phyloP scores from a whole-genome alignment of 37 sponge, comb jelly and placozoan genomes.

The Halisarca cf. caerulea region DNA sequence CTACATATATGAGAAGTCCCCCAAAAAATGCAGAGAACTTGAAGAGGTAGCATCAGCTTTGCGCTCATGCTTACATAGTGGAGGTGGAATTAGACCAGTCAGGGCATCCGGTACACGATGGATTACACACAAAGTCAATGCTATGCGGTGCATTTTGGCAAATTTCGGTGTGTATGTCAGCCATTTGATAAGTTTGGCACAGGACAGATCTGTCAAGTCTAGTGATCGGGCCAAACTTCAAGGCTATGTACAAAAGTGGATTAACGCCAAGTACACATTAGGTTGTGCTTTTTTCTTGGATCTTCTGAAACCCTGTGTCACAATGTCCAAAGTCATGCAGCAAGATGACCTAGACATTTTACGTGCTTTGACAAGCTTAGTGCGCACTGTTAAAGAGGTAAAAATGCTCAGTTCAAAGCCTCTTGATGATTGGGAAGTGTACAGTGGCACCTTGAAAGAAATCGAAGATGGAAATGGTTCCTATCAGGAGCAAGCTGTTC shows the following conservation, averaged over 20 bases:
- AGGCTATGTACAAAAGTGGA: conserved; percentile 46
- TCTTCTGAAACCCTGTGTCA: conserved; percentile 47
- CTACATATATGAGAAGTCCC: no score
- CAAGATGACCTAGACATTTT: conserved; percentile 33
- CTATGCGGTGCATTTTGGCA: conserved; percentile 70
- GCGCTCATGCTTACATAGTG: conserved; percentile 25
- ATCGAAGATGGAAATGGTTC: neutral
- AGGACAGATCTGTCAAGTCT: conserved; percentile 40
- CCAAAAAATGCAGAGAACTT: conserved; percentile 45
- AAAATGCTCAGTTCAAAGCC: neutral
- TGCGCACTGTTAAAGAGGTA: conserved; percentile 10
- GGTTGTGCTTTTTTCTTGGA: conserved; percentile 69
- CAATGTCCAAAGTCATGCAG: conserved; percentile 30
- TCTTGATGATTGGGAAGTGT: conserved; percentile 23
- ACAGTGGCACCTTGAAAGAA: neutral
- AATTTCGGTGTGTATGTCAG: conserved; percentile 68
- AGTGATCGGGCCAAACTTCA: conserved; percentile 64
- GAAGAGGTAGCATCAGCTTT: conserved; percentile 40
- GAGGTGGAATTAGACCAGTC: conserved; percentile 44
- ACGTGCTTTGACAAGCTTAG: conserved; percentile 23
- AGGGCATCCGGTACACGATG: conserved; percentile 50
- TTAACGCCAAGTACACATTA: conserved; percentile 62
- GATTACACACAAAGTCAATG: conserved; percentile 55
- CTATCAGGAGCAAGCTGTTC: conserved; percentile 46
- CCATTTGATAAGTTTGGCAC: conserved; percentile 59